These are phyloP conservation scores for Acanthopleura granulata DNA, from an alignment of 2,888 invertebrate genomes.

Conservation along the genomic window DNA sequence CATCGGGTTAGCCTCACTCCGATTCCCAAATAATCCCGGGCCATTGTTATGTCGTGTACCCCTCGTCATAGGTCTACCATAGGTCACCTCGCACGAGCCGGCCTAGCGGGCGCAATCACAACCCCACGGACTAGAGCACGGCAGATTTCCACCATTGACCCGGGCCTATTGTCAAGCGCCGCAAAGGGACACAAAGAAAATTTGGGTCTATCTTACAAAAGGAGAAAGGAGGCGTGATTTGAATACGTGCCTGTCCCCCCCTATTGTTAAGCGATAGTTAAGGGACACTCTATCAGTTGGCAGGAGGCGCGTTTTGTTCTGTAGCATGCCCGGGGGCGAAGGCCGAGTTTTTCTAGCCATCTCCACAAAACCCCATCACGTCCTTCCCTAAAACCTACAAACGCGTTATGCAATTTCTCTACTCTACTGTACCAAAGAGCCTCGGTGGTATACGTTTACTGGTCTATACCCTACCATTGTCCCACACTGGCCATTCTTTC, in stretches of 20 bases:
- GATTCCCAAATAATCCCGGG: no score
- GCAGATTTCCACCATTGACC: constrained; percentile 7
- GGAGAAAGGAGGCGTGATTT: constrained; percentile 19
- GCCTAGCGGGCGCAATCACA: background rate
- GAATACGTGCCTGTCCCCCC: background rate
- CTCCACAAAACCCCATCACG: constrained; percentile 15
- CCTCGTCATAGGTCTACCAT: constrained; percentile 6
- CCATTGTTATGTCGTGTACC: no score
- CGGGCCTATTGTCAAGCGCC: background rate
- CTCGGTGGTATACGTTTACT: background rate
- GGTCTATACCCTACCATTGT: constrained; percentile 12
- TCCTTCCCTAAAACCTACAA: constrained; percentile 3
- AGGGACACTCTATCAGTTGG: constrained; percentile 13
- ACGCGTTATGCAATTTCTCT: constrained; percentile 6
- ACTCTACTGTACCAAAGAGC: background rate
- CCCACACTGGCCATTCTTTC: background rate
- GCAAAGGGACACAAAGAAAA: constrained; percentile 12
- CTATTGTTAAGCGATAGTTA: background rate
- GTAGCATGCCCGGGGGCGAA: background rate
- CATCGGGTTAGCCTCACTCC: no score
- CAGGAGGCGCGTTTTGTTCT: constrained; percentile 2
- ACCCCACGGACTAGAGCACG: background rate
- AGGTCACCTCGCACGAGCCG: constrained; percentile 17
- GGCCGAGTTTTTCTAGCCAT: background rate
- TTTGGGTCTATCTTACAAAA: constrained; percentile 16